These are phyloP conservation scores for cat (Felis catus) DNA, from an alignment of 2,113 vertebrate species.

Conservation along the genomic window F.catus_Fca126_mat1.0 CM031421.1:40969001-40969500, in stretches of 20 bases:
- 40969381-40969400: not conserved
- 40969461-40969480: not conserved
- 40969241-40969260: constrained; percentile 62
- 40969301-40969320: constrained; percentile 64
- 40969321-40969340: constrained; percentile 47
- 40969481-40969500: constrained; percentile 26
- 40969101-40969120: not conserved
- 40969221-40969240: constrained; percentile 70
- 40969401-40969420: not conserved
- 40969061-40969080: constrained; percentile 63
- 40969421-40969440: not conserved
- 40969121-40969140: not conserved
- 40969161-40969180: not conserved
- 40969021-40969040: constrained; percentile 70
- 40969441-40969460: not conserved
- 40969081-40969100: constrained; percentile 54
- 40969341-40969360: not conserved
- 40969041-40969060: constrained; percentile 51
- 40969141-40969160: not conserved
- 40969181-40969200: not conserved
- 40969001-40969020: constrained; percentile 76
- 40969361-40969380: not conserved
- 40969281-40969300: constrained; percentile 65
- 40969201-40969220: constrained; percentile 58
- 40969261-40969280: constrained; percentile 44